These are phyloP conservation scores for Tenthredo notha DNA, from an alignment of 2,888 invertebrate species.

Conservation along the genomic window DNA sequence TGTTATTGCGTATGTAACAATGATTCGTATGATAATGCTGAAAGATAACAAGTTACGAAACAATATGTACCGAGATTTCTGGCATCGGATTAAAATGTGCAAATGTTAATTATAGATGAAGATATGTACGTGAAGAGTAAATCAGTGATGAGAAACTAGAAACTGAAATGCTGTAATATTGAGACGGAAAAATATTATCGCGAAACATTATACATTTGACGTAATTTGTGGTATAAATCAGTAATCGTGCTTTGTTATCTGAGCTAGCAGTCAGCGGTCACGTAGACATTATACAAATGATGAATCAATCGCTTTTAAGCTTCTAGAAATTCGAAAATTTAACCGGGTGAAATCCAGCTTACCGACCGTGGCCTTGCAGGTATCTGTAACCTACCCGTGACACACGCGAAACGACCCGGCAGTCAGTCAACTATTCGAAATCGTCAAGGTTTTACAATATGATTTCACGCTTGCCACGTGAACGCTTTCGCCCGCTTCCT, in stretches of 20 bases:
- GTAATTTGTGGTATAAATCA: background rate
- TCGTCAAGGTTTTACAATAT: constrained; percentile 45
- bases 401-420: constrained; percentile 8
- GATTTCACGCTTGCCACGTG: constrained; percentile 47
- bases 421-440: constrained; percentile 46
- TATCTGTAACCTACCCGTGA: constrained; percentile 26
- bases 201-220: background rate
- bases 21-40: background rate
- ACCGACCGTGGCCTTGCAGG: constrained; percentile 44
- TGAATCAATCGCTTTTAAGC: background rate
- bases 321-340: constrained; percentile 22
- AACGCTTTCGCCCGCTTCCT: constrained; percentile 50
- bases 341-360: background rate
- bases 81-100: background rate
- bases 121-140: background rate
- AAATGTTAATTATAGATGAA: background rate
- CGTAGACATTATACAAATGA: background rate
- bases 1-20: constrained; percentile 9
- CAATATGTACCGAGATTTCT: background rate
- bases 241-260: background rate
- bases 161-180: background rate
- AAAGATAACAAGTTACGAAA: background rate
- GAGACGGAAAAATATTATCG: background rate
- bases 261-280: background rate
- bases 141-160: background rate